Base-by-base conservation (phyloP, 2,797 vertebrate species). In the Notolepis coatsorum region DNA sequence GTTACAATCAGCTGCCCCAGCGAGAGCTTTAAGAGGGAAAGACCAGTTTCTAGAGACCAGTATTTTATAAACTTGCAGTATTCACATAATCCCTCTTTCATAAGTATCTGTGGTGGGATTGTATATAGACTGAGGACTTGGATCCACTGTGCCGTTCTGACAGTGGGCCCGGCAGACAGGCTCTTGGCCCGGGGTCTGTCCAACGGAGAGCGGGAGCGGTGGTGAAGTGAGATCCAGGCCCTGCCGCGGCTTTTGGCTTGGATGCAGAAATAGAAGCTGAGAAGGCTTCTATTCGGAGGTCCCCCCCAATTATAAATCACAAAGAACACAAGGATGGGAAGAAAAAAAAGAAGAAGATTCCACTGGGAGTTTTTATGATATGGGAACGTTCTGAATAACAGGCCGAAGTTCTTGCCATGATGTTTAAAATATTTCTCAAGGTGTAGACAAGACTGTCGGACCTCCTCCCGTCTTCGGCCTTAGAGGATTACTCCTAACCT, bases 261-360 rank as follows among this genome's bases (percentile, higher is more conserved):
- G 51, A 59, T 60, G 61, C 64, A 77, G 72, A 81, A 79, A 85
- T 80, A 79, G 80, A 81, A 82, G 73, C 84, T 83, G 47, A 8
- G 46, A 71, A 45, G 38, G 61, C 52, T 86, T 84, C 55, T 81
- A 79, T 81, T 76, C 73, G 73, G 85, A 88, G 71, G 86, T 86
- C 80, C 70, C 80, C 70, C 62, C 28, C 56, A 80, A 80, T 77
- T 86, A 86, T 82, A 81, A 85, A 85, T 86, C 71, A 79, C 56
- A 63, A 41, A 47, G 58, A 86, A 73, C 75, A 24, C 65, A 72
- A 61, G 43, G 48, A 65, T 67, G 48, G 71, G 30, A 48, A 69
- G 52, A 69, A 74, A 57, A 18, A 25, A 48, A 69, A 49, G 68
- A 74, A 57, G 20, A 25, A 23, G 28, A 71, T 70, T 50, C 48